Evolutionary conservation across 1,140 invertebrate genomes (phyloP).

Genomic region (Drosophila fuyamai): DNA sequence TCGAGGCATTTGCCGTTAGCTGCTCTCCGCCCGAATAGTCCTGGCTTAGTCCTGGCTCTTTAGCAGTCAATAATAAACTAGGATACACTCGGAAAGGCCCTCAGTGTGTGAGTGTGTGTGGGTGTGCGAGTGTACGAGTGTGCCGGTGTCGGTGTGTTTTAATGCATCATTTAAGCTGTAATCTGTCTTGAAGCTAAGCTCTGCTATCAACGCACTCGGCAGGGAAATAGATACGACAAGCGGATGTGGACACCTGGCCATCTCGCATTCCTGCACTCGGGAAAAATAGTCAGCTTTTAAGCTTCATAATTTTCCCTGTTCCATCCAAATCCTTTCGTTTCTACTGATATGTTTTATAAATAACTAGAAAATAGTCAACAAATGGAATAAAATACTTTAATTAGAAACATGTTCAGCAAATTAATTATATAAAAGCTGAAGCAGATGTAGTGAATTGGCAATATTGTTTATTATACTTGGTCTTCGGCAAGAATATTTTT

Average conservation of each 20-base stretch:
- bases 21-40: slow-evolving; percentile 21
- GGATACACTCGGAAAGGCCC: neutral
- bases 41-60: slow-evolving; percentile 55
- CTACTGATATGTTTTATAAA: too few relatives aligned
- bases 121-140: neutral
- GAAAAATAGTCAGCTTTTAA: neutral
- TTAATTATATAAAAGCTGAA: too few relatives aligned
- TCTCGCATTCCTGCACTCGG: neutral
- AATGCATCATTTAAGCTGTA: slow-evolving; percentile 69
- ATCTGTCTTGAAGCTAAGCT: slow-evolving; percentile 61
- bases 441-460: too few relatives aligned
- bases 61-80: slow-evolving; percentile 61
- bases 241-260: slow-evolving; percentile 25
- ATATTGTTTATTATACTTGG: too few relatives aligned
- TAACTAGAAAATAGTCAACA: too few relatives aligned
- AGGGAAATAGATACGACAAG: slow-evolving; percentile 14
- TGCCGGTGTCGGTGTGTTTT: slow-evolving; percentile 38
- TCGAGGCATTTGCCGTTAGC: slow-evolving; percentile 48
- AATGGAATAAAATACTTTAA: too few relatives aligned
- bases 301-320: too few relatives aligned
- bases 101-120: neutral
- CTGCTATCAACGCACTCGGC: slow-evolving; percentile 50
- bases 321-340: too few relatives aligned
- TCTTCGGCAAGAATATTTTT: too few relatives aligned
- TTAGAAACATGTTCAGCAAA: too few relatives aligned